phyloP scores from a whole-genome alignment of 1,140 invertebrate species.

The Stenopsyche tienmushanensis region DNA sequence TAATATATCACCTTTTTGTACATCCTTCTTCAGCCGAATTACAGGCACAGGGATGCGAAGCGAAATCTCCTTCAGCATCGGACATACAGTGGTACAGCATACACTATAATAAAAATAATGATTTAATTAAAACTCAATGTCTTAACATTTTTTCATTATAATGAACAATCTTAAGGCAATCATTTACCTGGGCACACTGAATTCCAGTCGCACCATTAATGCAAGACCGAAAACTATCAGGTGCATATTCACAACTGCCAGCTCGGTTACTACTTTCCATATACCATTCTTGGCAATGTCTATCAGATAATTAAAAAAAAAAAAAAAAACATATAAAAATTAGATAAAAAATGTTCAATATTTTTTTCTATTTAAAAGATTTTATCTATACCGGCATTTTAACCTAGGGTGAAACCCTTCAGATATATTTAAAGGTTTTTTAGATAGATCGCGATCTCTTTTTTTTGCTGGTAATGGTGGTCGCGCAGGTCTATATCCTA shows the following conservation, averaged over 20 bases:
- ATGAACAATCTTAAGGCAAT: background rate
- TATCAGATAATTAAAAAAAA: conserved; percentile 44
- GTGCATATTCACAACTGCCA: conserved; percentile 86
- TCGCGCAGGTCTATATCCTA: conserved; percentile 35
- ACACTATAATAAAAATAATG: conserved; percentile 60
- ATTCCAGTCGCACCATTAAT: conserved; percentile 85
- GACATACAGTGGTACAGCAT: conserved; percentile 92
- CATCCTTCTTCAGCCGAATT: conserved; percentile 58
- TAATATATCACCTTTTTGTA: conserved; percentile 59
- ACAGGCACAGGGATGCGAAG: conserved; percentile 78
- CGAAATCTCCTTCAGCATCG: conserved; percentile 79
- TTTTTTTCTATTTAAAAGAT: background rate
- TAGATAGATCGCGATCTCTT: conserved; percentile 41
- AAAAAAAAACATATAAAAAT: conserved; percentile 9
- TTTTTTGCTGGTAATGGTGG: conserved; percentile 56
- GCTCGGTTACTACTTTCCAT: conserved; percentile 76
- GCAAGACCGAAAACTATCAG: conserved; percentile 77
- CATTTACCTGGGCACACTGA: conserved; percentile 67
- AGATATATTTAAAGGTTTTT: conserved; percentile 30
- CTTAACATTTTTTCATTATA: background rate
- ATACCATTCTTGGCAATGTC: conserved; percentile 73
- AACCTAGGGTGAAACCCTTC: conserved; percentile 49
- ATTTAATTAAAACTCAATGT: background rate
- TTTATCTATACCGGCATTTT: conserved; percentile 49
- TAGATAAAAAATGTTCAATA: background rate